Conservation (phyloP, 1,140 invertebrate genomes). For the Ericerus pela region DNA sequence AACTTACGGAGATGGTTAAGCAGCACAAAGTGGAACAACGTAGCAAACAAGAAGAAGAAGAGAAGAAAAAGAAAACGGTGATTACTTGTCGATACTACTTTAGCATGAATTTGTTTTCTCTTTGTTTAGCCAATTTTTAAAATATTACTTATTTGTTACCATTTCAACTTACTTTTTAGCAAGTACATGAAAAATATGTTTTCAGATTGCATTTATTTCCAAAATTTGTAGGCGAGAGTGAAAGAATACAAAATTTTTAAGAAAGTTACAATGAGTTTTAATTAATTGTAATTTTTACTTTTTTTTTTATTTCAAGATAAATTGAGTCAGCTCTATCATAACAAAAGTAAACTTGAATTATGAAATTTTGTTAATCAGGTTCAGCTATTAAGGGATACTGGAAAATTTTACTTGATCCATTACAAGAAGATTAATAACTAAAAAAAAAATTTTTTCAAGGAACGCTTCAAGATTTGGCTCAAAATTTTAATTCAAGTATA, state of each 20-base stretch:
- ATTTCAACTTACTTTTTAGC: not conserved
- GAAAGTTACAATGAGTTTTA: not conserved
- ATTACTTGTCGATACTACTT: not conserved
- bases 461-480: too few species aligned
- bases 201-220: not conserved
- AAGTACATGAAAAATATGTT: not conserved
- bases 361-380: too few species aligned
- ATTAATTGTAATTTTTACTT: too few species aligned
- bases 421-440: too few species aligned
- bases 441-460: too few species aligned
- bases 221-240: not conserved
- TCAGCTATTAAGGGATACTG: too few species aligned
- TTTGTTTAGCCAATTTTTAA: not conserved
- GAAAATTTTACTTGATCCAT: too few species aligned
- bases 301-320: too few species aligned
- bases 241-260: not conserved
- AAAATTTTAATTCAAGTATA: too few species aligned
- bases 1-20: constrained; percentile 91
- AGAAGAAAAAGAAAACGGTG: constrained; percentile 43
- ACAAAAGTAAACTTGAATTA: too few species aligned
- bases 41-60: constrained; percentile 67
- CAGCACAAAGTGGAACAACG: constrained; percentile 82
- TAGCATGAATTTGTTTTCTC: not conserved
- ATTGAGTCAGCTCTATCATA: too few species aligned
- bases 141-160: not conserved